Evolutionary conservation across 2,113 vertebrate species (phyloP), one percentile per base, ranked within the genome.

Genomic region (Phoxinus phoxinus): DNA sequence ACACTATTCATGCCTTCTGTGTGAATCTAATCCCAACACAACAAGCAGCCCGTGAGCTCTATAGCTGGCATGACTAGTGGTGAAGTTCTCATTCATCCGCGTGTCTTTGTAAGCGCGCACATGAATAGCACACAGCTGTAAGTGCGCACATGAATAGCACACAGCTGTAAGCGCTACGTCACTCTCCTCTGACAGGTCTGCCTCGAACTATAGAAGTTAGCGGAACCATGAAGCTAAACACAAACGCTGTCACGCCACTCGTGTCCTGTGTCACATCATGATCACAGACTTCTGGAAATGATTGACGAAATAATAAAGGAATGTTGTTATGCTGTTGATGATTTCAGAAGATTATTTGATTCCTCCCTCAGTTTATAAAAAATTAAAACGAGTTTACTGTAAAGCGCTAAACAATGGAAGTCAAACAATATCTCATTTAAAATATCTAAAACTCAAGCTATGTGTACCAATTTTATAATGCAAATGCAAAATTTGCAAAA

Each of bases 11-110:
- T 53, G 17, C 41, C 17, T 44, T 81, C 59, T 48, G 79, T 32
- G 58, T 53, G 17, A 82, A 56, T 72, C 46, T 35, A 83, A 72
- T 83, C 81, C 13, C 27, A 10, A 32, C 65, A 82, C 21, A 35
- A 48, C 81, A 53, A 30, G 17, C 9, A 37, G 25, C 12, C 61
- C 11, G 6, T 51, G 59, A 41, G 6, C 56, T 41, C 13, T n/a
- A 27, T 32, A 4, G 61, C 6, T 81, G 9, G 30, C 59, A 35
- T 23, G 61, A 67, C 79, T 65, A 27, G 59, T 67, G 59, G n/a
- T 7, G 41, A 65, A 11, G n/a, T 19, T 67, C 61, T 81, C 79
- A 32, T 67, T 81, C 37, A 67, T 48, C n/a, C 27, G 8, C 2
- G 23, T 63, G 35, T 61, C 35, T 63, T 44, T 80, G 61, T 51